phyloP scores from a whole-genome alignment of 1,140 invertebrate species.

The Platorchestia sp. region DNA sequence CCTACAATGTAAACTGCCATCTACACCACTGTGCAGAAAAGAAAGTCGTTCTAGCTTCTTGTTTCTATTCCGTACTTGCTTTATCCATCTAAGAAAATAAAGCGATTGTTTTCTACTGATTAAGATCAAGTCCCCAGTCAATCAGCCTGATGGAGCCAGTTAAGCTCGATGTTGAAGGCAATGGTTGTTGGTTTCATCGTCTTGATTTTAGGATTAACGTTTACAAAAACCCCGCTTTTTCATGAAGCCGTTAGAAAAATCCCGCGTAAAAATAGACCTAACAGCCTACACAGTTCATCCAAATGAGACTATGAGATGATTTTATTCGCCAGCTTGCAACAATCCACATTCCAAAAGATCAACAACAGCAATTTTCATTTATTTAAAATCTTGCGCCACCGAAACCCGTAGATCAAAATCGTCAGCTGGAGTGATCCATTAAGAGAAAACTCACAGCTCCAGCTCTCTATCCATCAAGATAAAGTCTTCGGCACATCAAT shows the following conservation, averaged over 20 bases:
- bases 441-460: background rate
- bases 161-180: too few species aligned
- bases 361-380: background rate
- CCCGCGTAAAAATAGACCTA: background rate
- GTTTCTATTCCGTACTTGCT: background rate
- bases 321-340: background rate
- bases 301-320: background rate
- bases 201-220: too few species aligned
- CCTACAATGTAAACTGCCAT: too few species aligned
- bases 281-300: background rate
- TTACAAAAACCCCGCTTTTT: too few species aligned
- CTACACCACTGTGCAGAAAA: background rate
- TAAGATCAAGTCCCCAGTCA: background rate
- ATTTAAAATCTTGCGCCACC: background rate
- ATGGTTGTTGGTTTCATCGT: too few species aligned
- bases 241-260: background rate
- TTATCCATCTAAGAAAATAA: background rate
- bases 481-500: background rate
- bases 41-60: background rate
- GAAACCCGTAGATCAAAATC: background rate
- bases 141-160: background rate
- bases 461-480: background rate
- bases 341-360: background rate
- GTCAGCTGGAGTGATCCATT: background rate
- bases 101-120: background rate